Conservation (phyloP, 2,888 invertebrate genomes). For the Drosophila recens region DNA sequence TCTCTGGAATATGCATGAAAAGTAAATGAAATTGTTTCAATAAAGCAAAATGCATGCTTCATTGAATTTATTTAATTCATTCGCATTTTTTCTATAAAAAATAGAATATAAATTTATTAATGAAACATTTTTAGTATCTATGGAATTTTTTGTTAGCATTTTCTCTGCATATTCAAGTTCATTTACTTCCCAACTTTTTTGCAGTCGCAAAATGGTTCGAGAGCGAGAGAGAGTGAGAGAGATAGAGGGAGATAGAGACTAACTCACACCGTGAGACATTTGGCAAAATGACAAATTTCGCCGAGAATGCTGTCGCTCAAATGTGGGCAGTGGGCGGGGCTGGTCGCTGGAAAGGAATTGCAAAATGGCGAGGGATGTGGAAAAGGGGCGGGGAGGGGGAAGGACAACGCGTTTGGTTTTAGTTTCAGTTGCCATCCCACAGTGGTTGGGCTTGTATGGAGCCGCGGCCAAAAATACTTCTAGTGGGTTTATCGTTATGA, state of each 20-base stretch:
- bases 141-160: background rate
- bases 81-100: background rate
- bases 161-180: slow-evolving; percentile 49
- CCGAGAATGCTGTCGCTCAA: slow-evolving; percentile 65
- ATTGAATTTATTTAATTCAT: background rate
- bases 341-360: slow-evolving; percentile 9
- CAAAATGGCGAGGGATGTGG: slow-evolving; percentile 2
- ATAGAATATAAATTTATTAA: slow-evolving; percentile 7
- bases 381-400: slow-evolving; percentile 14
- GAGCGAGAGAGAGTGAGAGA: background rate
- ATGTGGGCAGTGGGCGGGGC: slow-evolving; percentile 33
- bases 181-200: slow-evolving; percentile 61
- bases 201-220: background rate
- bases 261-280: slow-evolving; percentile 64
- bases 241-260: background rate
- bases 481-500: too few species aligned
- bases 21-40: background rate
- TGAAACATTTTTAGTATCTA: slow-evolving; percentile 6
- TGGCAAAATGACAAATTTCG: slow-evolving; percentile 83
- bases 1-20: background rate
- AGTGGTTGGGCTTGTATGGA: too few species aligned
- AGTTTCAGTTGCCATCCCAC: slow-evolving; percentile 64
- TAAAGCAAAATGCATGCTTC: background rate
- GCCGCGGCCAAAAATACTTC: too few species aligned
- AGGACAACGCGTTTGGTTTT: slow-evolving; percentile 57